Conservation (phyloP, 1,140 invertebrate genomes). For the Calosoma granatense region DNA sequence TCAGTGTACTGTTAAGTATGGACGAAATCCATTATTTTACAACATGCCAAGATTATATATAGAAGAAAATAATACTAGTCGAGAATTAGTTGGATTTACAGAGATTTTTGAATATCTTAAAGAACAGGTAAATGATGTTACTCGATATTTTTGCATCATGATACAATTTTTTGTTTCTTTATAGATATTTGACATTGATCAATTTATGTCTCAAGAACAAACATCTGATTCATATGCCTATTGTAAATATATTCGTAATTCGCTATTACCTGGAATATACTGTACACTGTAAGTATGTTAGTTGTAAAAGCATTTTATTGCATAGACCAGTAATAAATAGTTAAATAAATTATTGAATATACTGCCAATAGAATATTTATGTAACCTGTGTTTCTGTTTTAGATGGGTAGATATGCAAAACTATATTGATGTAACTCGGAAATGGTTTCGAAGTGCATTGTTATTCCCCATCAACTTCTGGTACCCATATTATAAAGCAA, state of each 20-base stretch:
- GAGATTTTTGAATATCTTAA: not conserved
- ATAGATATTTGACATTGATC: not conserved
- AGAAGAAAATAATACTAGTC: not conserved
- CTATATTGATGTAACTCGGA: not conserved
- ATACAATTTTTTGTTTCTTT: no score
- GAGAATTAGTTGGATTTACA: not conserved
- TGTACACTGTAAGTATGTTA: not conserved
- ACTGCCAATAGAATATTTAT: no score
- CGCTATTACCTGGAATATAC: not conserved
- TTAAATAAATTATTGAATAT: no score
- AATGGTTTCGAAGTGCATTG: not conserved
- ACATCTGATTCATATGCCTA: not conserved
- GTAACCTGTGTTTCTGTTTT: not conserved
- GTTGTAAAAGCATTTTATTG: no score
- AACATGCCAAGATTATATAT: not conserved
- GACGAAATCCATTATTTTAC: not conserved
- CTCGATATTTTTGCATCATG: no score
- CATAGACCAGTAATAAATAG: no score
- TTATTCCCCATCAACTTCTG: not conserved
- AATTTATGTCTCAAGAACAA: slow-evolving; percentile 6
- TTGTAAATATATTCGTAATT: not conserved
- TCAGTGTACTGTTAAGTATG: not conserved
- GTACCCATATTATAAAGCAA: not conserved
- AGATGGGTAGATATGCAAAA: not conserved
- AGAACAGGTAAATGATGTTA: not conserved